These are phyloP conservation scores for Trachythela sp. DNA, from an alignment of 64 coral and sea anemone species.

Conservation along the genomic window DNA sequence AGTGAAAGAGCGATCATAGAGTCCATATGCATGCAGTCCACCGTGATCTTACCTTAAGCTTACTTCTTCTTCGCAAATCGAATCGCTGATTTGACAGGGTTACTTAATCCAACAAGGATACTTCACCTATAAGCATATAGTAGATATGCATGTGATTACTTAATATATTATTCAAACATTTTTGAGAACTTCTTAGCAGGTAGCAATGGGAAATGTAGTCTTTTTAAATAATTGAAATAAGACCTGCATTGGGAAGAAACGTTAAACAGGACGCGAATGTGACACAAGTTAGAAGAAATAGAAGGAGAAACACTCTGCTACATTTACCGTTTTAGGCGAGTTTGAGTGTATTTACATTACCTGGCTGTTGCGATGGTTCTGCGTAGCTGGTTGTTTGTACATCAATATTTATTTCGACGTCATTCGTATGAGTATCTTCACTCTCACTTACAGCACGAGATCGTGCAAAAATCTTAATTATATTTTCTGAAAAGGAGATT, in stretches of 20 bases:
- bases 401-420: not conserved
- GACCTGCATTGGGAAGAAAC: not conserved
- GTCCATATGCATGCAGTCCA: no score
- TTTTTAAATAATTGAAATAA: not conserved
- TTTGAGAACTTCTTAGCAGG: no score
- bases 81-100: not conserved
- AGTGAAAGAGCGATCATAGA: no score
- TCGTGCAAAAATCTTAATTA: not conserved
- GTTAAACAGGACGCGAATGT: not conserved
- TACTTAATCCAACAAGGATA: not conserved
- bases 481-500: not conserved
- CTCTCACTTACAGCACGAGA: not conserved
- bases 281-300: no score
- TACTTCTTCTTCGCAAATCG: not conserved
- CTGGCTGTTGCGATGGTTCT: not conserved
- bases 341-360: no score
- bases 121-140: not conserved
- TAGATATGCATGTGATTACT: no score
- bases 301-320: no score
- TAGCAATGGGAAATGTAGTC: no score
- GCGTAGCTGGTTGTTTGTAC: not conserved
- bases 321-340: not conserved
- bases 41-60: not conserved
- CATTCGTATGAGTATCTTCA: not conserved
- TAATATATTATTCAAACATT: no score